Evolutionary conservation across 2,797 vertebrate genomes (phyloP).

Genomic region (Myotis pilosus): DNA sequence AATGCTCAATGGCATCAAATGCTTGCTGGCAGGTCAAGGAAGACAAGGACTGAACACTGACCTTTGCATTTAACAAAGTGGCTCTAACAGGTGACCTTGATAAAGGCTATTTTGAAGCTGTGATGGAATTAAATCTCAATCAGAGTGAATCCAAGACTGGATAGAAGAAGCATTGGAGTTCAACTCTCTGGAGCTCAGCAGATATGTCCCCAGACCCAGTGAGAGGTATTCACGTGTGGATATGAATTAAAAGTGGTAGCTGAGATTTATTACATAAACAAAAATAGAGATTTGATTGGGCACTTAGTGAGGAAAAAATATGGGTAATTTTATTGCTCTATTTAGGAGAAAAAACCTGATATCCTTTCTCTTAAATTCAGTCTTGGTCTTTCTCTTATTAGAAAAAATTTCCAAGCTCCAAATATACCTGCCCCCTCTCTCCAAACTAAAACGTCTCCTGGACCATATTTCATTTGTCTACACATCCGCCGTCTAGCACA

Average conservation of each 20-base stretch:
- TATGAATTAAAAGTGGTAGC: background rate
- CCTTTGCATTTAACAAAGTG: background rate
- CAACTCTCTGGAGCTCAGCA: background rate
- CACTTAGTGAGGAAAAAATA: slow-evolving; percentile 26
- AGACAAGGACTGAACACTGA: background rate
- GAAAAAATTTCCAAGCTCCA: slow-evolving; percentile 36
- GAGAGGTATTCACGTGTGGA: background rate
- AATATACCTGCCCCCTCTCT: slow-evolving; percentile 29
- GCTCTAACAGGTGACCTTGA: background rate
- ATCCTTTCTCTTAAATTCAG: background rate
- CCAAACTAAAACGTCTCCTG: slow-evolving; percentile 5
- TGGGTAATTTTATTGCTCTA: slow-evolving; percentile 6
- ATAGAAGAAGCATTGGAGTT: background rate
- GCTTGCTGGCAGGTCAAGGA: background rate
- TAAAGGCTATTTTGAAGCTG: slow-evolving; percentile 3
- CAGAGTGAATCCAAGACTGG: background rate
- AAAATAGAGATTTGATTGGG: slow-evolving; percentile 35
- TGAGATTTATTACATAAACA: slow-evolving; percentile 19
- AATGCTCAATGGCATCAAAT: background rate
- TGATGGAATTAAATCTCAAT: background rate
- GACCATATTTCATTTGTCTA: slow-evolving; percentile 30
- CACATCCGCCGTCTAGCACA: background rate
- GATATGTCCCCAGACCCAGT: background rate
- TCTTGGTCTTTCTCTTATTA: background rate
- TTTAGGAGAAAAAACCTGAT: slow-evolving; percentile 10